Evolutionary conservation across 2,888 invertebrate species (phyloP).

Genomic region (Plagodis dolabraria): DNA sequence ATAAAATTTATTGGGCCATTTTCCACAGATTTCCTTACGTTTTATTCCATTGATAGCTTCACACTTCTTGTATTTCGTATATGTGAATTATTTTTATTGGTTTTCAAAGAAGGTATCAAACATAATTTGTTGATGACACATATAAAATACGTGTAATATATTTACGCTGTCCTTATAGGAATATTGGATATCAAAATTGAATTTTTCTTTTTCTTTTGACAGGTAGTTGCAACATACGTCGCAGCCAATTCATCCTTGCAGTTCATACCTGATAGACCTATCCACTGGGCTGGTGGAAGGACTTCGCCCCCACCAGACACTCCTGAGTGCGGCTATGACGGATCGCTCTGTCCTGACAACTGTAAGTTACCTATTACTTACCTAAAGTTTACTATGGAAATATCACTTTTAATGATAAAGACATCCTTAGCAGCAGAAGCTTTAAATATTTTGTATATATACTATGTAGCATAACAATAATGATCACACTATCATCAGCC

Average conservation of each 20-base stretch:
- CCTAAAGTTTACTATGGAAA: neutral
- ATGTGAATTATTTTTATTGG: too few relatives aligned
- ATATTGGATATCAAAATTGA: neutral
- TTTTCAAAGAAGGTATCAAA: too few relatives aligned
- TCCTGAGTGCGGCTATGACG: constrained; percentile 97
- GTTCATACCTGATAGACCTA: constrained; percentile 88
- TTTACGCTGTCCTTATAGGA: too few relatives aligned
- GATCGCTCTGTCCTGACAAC: constrained; percentile 93
- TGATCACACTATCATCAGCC: too few relatives aligned
- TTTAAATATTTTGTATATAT: too few relatives aligned
- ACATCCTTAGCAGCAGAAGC: neutral
- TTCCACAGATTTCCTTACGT: too few relatives aligned
- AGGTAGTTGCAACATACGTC: constrained; percentile 97
- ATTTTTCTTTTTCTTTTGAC: constrained; percentile 37
- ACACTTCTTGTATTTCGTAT: too few relatives aligned
- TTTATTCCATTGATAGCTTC: too few relatives aligned
- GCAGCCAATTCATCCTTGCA: constrained; percentile 91
- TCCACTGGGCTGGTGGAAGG: constrained; percentile 95
- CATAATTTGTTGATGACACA: too few relatives aligned
- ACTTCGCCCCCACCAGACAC: constrained; percentile 93
- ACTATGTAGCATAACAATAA: too few relatives aligned
- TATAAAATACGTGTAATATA: too few relatives aligned
- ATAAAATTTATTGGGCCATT: too few relatives aligned
- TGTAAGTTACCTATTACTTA: constrained; percentile 75
- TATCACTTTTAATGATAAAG: neutral